A percentile compares a stretch with the other conserved stretches of the same genome.
phyloP scores from a whole-genome alignment of 2,888 invertebrate genomes.

The Papilio gigon region DNA sequence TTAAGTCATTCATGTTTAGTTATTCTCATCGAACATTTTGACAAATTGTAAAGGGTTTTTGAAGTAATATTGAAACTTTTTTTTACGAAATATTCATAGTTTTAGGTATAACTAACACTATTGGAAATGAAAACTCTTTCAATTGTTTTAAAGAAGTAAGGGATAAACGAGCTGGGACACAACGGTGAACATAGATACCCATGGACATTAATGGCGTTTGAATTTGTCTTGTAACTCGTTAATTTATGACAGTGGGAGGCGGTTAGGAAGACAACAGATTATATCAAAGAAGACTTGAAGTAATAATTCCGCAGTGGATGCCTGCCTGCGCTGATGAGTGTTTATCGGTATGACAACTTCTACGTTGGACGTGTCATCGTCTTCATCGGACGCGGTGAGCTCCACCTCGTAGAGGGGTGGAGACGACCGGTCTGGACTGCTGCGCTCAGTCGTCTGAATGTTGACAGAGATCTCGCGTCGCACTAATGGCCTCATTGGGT shows the following conservation, averaged over 20 bases:
- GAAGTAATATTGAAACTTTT: no score
- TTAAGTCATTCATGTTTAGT: no score
- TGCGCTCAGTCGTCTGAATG: conserved; percentile 31
- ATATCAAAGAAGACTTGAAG: conserved; percentile 52
- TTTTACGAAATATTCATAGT: no score
- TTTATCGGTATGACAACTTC: conserved; percentile 75
- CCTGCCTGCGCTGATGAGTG: conserved; percentile 58
- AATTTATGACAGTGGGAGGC: not conserved
- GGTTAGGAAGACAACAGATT: conserved; percentile 61
- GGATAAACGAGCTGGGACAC: no score
- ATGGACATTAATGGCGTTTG: not conserved
- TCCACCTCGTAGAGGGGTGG: conserved; percentile 73
- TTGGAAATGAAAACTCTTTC: no score
- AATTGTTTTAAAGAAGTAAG: no score
- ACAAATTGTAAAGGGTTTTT: no score
- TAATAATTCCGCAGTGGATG: conserved; percentile 54
- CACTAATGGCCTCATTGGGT: conserved; percentile 44
- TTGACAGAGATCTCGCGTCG: conserved; percentile 44
- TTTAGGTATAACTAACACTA: no score
- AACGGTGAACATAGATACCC: no score
- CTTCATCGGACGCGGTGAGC: conserved; percentile 75
- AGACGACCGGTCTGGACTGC: conserved; percentile 58
- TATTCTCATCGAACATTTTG: no score
- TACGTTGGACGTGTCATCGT: conserved; percentile 70
- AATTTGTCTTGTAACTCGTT: not conserved